Evolutionary conservation across 2,797 vertebrate genomes (phyloP), one percentile per base, ranked within the genome.

Genomic region (Myripristis jacobus): DNA sequence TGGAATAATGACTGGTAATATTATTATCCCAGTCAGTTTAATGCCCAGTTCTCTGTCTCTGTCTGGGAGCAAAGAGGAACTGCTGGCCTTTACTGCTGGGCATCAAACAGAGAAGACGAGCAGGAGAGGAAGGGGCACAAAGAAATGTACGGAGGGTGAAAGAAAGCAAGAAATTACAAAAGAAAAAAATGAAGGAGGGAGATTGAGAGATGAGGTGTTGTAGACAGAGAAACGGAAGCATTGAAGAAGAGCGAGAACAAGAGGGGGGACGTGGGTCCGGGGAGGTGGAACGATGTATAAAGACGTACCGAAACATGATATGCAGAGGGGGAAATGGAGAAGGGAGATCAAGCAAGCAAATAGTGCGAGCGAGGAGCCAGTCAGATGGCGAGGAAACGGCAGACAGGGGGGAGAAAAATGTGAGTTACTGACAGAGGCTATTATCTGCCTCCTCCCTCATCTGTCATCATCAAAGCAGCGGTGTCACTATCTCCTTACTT

Each of bases 371-470:
- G 4, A 53, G 27, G 69, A 80, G 68, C 73, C 63, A 72, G 67
- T 81, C 71, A 62, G 73, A 64, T 19, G 60, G 70, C 44, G 36
- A 50, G 43, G 70, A 54, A 53, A 12, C 1, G 53, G 59, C 47
- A 60, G 54, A 62, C 19, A 19, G 9, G 41, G 38, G 8, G 31
- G 53, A 50, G 68, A 51, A 38, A 50, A 62, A 21, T 1, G 60
- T 2, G 63, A 75, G 82, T 77, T 61, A 72, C 51, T 74, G 85
- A 88, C 85, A 80, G 81, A 34, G 25, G 71, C 77, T 69, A 78
- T 89, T 86, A 89, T 84, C 79, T 54, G 9, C 50, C 72, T 76
- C 75, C 62, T 60, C 63, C 56, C 71, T 81, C 82, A 79, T 89
- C 65, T 85, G 83, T 88, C 86, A 87, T 75, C 81, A 82, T 80